phyloP scores from a whole-genome alignment of 2,797 vertebrate genomes.

The Lates japonicus region DNA sequence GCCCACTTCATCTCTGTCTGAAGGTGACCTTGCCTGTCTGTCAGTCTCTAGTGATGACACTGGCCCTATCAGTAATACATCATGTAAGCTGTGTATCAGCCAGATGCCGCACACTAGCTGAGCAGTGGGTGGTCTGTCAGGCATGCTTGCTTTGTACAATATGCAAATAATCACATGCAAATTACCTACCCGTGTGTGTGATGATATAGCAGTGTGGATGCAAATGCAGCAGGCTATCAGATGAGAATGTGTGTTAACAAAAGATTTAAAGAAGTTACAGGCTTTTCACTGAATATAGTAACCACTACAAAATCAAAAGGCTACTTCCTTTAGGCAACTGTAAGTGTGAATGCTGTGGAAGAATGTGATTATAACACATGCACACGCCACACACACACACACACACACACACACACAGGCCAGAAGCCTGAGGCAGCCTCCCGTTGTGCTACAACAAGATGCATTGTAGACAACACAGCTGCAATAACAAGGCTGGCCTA shows the following conservation, averaged over 20 bases:
- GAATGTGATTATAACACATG: slow-evolving; percentile 63
- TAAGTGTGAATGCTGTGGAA: slow-evolving; percentile 44
- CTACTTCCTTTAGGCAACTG: slow-evolving; percentile 50
- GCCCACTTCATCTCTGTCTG: slow-evolving; percentile 50
- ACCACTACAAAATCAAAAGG: slow-evolving; percentile 53
- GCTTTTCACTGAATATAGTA: slow-evolving; percentile 46
- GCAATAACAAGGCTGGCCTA: slow-evolving; percentile 82
- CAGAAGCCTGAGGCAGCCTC: slow-evolving; percentile 75
- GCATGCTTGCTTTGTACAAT: slow-evolving; percentile 71
- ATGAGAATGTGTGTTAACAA: slow-evolving; percentile 28
- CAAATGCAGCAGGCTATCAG: slow-evolving; percentile 61
- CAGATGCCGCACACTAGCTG: slow-evolving; percentile 70
- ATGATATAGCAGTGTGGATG: slow-evolving; percentile 64
- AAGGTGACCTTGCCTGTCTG: slow-evolving; percentile 83
- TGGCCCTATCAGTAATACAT: slow-evolving; percentile 78
- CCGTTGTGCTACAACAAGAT: slow-evolving; percentile 82
- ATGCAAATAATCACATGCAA: slow-evolving; percentile 84
- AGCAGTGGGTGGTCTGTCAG: slow-evolving; percentile 80
- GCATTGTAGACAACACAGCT: slow-evolving; percentile 86
- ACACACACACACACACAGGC: slow-evolving; percentile 47
- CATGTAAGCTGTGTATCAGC: slow-evolving; percentile 76
- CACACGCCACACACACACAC: slow-evolving; percentile 19
- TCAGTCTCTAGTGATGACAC: slow-evolving; percentile 77
- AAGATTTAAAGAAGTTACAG: slow-evolving; percentile 52
- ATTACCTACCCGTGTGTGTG: slow-evolving; percentile 65